Conservation (phyloP, 2,888 invertebrate genomes). For the Strigamia maritima region DNA sequence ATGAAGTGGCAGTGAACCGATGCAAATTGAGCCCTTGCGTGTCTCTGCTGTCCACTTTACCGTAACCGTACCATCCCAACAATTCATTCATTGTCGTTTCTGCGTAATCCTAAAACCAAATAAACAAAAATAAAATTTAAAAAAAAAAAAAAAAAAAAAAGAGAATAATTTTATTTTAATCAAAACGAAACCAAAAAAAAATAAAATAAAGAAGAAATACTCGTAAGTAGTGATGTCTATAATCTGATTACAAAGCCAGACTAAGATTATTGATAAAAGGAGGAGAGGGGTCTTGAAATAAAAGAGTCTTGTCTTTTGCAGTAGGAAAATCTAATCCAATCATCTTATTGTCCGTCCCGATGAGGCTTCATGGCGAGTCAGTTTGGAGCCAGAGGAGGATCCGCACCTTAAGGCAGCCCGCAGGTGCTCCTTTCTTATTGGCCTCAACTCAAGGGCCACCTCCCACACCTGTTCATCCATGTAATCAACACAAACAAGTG, state of each 20-base stretch:
- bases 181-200: no score
- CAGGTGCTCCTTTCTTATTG: not conserved
- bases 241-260: not conserved
- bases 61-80: constrained; percentile 87
- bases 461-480: not conserved
- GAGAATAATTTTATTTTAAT: not conserved
- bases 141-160: constrained; percentile 6
- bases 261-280: not conserved
- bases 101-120: constrained; percentile 70
- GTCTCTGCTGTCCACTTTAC: constrained; percentile 65
- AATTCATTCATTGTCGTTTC: constrained; percentile 90
- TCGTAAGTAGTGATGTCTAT: no score
- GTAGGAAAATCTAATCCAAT: constrained; percentile 20
- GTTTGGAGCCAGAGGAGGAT: constrained; percentile 19
- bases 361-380: constrained; percentile 1
- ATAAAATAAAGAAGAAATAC: no score
- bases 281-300: not conserved
- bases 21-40: constrained; percentile 57
- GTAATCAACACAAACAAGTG: not conserved
- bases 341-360: constrained; percentile 16
- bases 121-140: constrained; percentile 27
- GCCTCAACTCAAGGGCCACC: not conserved
- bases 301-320: not conserved
- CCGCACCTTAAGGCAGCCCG: constrained; percentile 11
- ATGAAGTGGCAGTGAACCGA: constrained; percentile 47